A percentile compares a stretch with the other conserved stretches of the same genome.
phyloP scores from a whole-genome alignment of 2,888 invertebrate genomes.

The Xylota segnis region DNA sequence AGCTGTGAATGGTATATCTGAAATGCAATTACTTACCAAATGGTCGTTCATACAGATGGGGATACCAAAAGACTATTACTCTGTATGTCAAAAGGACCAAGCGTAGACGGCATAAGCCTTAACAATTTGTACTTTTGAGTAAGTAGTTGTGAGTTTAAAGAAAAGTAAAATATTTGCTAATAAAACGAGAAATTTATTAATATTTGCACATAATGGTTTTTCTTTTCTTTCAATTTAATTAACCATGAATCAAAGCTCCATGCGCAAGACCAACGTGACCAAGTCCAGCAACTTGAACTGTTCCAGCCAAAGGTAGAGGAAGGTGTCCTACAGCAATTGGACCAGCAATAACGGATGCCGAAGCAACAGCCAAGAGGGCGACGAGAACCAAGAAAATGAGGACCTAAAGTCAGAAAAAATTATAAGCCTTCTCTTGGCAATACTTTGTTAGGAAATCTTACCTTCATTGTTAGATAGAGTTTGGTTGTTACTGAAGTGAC shows the following conservation, averaged over 20 bases:
- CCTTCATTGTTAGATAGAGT: constrained; percentile 43
- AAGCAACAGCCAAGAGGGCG: constrained; percentile 48
- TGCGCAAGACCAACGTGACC: constrained; percentile 32
- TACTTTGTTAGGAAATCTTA: not conserved
- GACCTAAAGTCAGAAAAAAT: not conserved
- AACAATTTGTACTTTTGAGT: too few relatives aligned
- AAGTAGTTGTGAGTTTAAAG: too few relatives aligned
- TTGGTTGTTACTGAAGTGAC: constrained; percentile 39
- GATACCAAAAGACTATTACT: too few relatives aligned
- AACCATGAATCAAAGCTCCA: constrained; percentile 23
- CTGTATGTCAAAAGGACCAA: too few relatives aligned
- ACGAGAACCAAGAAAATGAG: constrained; percentile 61
- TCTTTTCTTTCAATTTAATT: not conserved
- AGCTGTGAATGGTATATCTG: too few relatives aligned
- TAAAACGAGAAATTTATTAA: constrained; percentile 37
- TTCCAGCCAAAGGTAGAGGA: constrained; percentile 23
- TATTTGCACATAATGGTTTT: not conserved
- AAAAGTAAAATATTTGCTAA: not conserved
- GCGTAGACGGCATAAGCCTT: too few relatives aligned
- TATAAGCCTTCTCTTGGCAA: not conserved
- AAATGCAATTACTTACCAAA: too few relatives aligned
- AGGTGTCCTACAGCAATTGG: constrained; percentile 33
- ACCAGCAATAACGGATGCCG: constrained; percentile 48
- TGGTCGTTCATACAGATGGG: too few relatives aligned
- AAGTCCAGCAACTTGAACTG: constrained; percentile 12